Percentiles rank a stretch among this genome's conserved stretches.
These are phyloP conservation scores for Tipula vernalis DNA, from an alignment of 2,888 invertebrate species.

Conservation along the genomic window DNA sequence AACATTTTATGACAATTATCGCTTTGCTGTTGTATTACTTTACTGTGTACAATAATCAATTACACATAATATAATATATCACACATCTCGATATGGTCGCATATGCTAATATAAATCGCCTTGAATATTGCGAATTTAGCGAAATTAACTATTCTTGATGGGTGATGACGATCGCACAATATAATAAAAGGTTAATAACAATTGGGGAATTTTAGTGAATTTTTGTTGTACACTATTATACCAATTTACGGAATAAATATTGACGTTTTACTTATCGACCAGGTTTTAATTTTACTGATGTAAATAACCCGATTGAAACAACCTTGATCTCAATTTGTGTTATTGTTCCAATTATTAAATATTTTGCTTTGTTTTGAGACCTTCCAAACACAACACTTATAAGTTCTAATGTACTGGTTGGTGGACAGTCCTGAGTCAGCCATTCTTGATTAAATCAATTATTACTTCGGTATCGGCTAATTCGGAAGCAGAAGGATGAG, in stretches of 20 bases:
- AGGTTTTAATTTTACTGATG: neutral
- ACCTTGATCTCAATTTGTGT: neutral
- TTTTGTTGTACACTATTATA: neutral
- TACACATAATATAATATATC: neutral
- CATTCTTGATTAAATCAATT: too few species aligned
- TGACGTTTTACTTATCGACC: neutral
- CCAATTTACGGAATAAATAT: neutral
- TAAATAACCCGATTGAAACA: neutral
- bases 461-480: too few species aligned
- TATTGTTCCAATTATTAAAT: too few species aligned
- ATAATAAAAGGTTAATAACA: neutral
- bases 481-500: too few species aligned
- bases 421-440: too few species aligned
- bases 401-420: too few species aligned
- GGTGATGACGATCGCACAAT: neutral
- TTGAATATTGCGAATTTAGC: neutral
- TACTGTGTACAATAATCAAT: neutral
- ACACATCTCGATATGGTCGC: neutral
- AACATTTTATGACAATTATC: neutral
- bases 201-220: too few species aligned
- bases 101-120: neutral
- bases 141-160: neutral
- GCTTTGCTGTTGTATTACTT: neutral
- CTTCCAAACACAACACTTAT: too few species aligned
- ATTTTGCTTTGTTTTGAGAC: too few species aligned